A percentile compares a stretch with the other conserved stretches of the same genome.
phyloP scores from a whole-genome alignment of 2,797 vertebrate genomes.

The Lagothrix lagotricha region DNA sequence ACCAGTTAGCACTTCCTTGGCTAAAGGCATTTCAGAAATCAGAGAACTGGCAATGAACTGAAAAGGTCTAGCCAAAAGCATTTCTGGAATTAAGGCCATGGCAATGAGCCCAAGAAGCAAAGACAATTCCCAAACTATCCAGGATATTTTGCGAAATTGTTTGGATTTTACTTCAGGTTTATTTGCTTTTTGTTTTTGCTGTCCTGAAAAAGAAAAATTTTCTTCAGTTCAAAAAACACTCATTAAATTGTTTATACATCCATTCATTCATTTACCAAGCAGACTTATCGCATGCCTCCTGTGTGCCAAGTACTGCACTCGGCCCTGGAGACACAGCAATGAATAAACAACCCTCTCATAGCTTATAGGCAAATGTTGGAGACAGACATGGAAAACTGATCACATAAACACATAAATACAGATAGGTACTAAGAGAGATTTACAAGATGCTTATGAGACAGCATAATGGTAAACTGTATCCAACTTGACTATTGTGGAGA shows the following conservation, averaged over 20 bases:
- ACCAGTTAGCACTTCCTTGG: neutral
- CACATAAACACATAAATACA: neutral
- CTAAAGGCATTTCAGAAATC: constrained; percentile 33
- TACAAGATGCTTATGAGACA: neutral
- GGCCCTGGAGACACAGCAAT: neutral
- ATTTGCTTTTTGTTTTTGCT: neutral
- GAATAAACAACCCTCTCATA: neutral
- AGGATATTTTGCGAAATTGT: neutral
- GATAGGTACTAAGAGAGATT: neutral
- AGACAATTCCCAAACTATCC: neutral
- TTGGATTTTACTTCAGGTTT: neutral
- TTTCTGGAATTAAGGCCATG: constrained; percentile 13
- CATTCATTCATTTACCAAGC: neutral
- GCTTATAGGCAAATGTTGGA: neutral
- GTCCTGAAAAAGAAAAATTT: neutral
- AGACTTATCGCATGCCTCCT: neutral
- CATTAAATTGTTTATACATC: neutral
- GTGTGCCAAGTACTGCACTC: neutral
- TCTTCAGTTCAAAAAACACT: neutral
- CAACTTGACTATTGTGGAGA: neutral
- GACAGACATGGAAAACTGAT: neutral
- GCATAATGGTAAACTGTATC: neutral
- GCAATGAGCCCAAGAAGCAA: neutral
- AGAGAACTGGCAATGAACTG: neutral
- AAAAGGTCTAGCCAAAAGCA: neutral